Percentiles rank a stretch among this genome's conserved stretches.
Evolutionary conservation across 2,797 vertebrate genomes (phyloP).

Genomic region (Vespertilio murinus): DNA sequence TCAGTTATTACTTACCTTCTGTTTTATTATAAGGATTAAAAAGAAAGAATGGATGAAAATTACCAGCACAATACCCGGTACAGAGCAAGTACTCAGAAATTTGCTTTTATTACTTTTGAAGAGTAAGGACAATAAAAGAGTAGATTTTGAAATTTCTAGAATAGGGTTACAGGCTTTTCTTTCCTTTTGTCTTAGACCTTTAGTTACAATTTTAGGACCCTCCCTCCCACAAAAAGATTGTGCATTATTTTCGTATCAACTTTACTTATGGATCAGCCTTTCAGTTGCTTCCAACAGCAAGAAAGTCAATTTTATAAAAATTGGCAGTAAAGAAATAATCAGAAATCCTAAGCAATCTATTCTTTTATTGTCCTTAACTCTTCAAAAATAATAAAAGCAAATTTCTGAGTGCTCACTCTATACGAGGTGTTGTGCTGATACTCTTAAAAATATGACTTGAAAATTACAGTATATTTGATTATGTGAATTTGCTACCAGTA

Average conservation of each 20-base stretch:
- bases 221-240: neutral
- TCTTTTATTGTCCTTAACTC: neutral
- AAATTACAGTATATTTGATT: neutral
- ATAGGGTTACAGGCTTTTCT: neutral
- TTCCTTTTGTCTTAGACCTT: neutral
- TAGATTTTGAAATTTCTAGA: neutral
- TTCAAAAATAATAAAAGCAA: neutral
- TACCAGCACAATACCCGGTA: neutral
- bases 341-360: neutral
- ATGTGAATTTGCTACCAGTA: neutral
- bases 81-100: neutral
- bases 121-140: neutral
- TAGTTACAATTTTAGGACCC: neutral
- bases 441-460: slow-evolving; percentile 10
- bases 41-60: neutral
- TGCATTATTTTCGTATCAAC: neutral
- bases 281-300: neutral
- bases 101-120: neutral
- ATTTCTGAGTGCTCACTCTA: neutral
- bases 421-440: neutral
- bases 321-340: neutral
- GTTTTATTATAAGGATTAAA: neutral
- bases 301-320: neutral
- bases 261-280: neutral
- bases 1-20: neutral